These are phyloP conservation scores for Diprion similis DNA, from an alignment of 1,140 invertebrate species.

Conservation along the genomic window DNA sequence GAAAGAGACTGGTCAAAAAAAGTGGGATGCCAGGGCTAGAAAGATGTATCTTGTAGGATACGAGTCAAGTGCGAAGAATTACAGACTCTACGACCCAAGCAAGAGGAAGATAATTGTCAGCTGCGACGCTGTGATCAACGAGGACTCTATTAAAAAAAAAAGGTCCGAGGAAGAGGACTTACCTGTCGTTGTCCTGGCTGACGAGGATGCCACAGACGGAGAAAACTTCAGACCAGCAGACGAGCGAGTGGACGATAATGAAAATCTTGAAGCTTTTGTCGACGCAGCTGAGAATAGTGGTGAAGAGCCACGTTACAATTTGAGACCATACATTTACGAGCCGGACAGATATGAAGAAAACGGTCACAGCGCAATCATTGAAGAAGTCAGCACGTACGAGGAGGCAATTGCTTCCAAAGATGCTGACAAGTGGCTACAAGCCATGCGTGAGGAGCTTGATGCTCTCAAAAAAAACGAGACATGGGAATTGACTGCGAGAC, in stretches of 20 bases:
- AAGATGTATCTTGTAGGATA: constrained; percentile 21
- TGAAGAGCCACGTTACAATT: constrained; percentile 9
- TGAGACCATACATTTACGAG: background rate
- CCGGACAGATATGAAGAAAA: constrained; percentile 5
- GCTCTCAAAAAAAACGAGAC: constrained; percentile 29
- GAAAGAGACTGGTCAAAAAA: constrained; percentile 15
- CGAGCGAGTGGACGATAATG: background rate
- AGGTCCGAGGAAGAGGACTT: background rate
- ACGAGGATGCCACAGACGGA: constrained; percentile 10
- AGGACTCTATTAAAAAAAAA: background rate
- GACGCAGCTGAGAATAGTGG: constrained; percentile 20
- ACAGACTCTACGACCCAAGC: constrained; percentile 18
- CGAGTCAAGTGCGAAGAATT: constrained; percentile 19
- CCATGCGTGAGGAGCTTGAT: constrained; percentile 30
- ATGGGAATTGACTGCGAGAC: constrained; percentile 44
- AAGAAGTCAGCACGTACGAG: constrained; percentile 16
- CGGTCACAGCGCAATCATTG: constrained; percentile 25
- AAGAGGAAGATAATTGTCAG: constrained; percentile 16
- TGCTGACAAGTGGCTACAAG: constrained; percentile 22
- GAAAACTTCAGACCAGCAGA: constrained; percentile 9
- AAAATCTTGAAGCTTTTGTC: background rate
- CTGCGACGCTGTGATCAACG: constrained; percentile 22
- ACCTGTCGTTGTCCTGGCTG: background rate
- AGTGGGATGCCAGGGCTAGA: constrained; percentile 20
- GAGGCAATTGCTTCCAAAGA: constrained; percentile 20